Percentiles rank a stretch among this genome's conserved stretches.
phyloP scores from a whole-genome alignment of 2,888 invertebrate genomes.

The Coleophora flavipennella region DNA sequence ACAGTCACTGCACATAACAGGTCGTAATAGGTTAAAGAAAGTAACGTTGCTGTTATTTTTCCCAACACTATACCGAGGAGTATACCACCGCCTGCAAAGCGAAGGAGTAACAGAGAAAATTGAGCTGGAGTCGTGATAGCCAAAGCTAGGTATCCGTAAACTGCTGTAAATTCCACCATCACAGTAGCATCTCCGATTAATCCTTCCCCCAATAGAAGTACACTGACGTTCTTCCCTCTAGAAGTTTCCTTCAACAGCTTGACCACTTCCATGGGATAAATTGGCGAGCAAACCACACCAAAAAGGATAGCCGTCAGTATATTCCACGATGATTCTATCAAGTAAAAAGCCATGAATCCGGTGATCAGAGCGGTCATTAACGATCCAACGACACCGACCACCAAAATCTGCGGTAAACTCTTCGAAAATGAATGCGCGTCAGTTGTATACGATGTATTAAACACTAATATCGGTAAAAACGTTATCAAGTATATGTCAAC shows the following conservation, averaged over 20 bases:
- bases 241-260: constrained; percentile 43
- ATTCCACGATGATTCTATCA: constrained; percentile 50
- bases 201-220: constrained; percentile 51
- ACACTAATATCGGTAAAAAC: constrained; percentile 48
- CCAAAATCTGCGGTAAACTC: constrained; percentile 47
- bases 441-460: constrained; percentile 50
- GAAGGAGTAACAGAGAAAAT: constrained; percentile 40
- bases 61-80: constrained; percentile 53
- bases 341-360: constrained; percentile 47
- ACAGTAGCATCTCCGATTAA: constrained; percentile 53
- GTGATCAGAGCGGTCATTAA: constrained; percentile 43
- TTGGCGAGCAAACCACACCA: constrained; percentile 52
- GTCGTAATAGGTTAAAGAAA: constrained; percentile 53
- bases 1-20: constrained; percentile 46
- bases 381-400: constrained; percentile 49
- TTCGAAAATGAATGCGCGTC: constrained; percentile 57
- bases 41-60: constrained; percentile 36
- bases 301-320: constrained; percentile 46
- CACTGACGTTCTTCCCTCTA: constrained; percentile 54
- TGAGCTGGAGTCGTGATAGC: constrained; percentile 41
- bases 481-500: constrained; percentile 38
- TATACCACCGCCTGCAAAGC: constrained; percentile 51
- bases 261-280: constrained; percentile 57
- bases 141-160: constrained; percentile 44
- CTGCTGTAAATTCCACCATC: constrained; percentile 54